Percentiles rank a stretch among this genome's conserved stretches.
phyloP scores from a whole-genome alignment of 2,888 invertebrate genomes.

The Operophtera brumata region DNA sequence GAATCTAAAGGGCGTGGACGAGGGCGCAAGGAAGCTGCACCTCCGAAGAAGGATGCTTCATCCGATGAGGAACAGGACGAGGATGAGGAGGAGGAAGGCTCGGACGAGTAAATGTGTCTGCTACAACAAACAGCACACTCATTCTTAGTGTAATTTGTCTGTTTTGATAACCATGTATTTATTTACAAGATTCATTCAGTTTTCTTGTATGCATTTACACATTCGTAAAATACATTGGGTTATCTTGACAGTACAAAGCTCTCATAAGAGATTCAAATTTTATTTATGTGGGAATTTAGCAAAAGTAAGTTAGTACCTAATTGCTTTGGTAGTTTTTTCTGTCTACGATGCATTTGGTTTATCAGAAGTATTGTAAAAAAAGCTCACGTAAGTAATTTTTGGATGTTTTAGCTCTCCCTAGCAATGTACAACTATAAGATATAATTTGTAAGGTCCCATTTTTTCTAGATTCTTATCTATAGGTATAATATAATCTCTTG shows the following conservation, averaged over 20 bases:
- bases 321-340: constrained; percentile 35
- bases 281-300: constrained; percentile 60
- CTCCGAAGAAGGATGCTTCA: constrained; percentile 75
- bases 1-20: constrained; percentile 73
- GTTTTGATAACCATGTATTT: constrained; percentile 65
- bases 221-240: constrained; percentile 47
- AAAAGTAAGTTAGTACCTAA: constrained; percentile 47
- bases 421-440: constrained; percentile 76
- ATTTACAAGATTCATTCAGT: constrained; percentile 14
- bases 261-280: constrained; percentile 67
- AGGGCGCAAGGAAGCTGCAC: constrained; percentile 72
- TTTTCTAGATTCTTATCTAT: constrained; percentile 74
- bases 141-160: constrained; percentile 75
- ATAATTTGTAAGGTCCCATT: constrained; percentile 73
- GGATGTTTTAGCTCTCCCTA: constrained; percentile 70
- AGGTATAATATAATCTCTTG: constrained; percentile 78
- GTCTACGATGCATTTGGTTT: constrained; percentile 56
- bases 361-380: constrained; percentile 38
- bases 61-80: constrained; percentile 76
- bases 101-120: constrained; percentile 73
- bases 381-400: constrained; percentile 69
- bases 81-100: constrained; percentile 76
- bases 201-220: constrained; percentile 23
- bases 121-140: constrained; percentile 52
- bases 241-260: constrained; percentile 69